Conservation (phyloP, 2,113 vertebrate genomes). For the Trematocara stigmaticum region DNA sequence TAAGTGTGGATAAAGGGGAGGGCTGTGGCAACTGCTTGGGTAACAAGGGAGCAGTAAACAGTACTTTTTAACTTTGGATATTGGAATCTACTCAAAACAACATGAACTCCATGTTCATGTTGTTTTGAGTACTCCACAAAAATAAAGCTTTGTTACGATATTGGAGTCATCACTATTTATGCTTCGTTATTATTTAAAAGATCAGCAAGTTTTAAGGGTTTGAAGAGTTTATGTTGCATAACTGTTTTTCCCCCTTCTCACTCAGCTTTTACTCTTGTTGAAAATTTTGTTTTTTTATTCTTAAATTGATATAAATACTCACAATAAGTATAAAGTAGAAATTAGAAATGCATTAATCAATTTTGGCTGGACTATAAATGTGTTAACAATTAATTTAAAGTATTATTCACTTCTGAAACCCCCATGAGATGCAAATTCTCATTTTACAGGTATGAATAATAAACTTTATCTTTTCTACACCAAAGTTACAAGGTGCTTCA, state of each 20-base stretch:
- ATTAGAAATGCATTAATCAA: background rate
- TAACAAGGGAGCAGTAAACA: background rate
- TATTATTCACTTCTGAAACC: background rate
- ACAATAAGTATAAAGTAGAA: background rate
- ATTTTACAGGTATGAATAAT: background rate
- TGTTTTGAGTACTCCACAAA: background rate
- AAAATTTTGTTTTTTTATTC: background rate
- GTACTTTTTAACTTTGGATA: background rate
- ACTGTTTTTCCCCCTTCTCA: background rate
- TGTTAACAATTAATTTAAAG: background rate
- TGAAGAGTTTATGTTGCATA: background rate
- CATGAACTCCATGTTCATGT: background rate
- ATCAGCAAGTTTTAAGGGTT: background rate
- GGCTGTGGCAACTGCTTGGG: background rate
- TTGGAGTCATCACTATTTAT: background rate
- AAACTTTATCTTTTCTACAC: background rate
- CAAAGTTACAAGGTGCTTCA: background rate
- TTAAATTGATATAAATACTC: background rate
- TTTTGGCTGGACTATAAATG: background rate
- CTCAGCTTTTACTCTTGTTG: background rate
- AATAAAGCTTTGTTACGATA: background rate
- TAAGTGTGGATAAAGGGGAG: background rate
- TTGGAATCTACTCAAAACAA: background rate
- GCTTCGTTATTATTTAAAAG: background rate
- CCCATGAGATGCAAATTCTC: background rate